Base-by-base conservation (phyloP, 2,888 invertebrate species). In the Drosophila multiciliata region DNA sequence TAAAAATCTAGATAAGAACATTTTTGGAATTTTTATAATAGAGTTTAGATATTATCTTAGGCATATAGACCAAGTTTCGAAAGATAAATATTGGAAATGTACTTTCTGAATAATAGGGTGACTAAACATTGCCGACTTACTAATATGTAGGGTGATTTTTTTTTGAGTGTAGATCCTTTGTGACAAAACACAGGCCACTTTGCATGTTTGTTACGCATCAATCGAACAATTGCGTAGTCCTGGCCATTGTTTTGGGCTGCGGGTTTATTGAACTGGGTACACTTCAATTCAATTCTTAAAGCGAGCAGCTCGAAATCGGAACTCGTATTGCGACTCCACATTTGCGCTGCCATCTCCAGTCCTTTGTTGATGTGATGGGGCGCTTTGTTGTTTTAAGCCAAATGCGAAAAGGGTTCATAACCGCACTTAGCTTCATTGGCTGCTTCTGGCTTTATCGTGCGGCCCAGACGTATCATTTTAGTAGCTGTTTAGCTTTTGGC, bases 381-480 rank as follows among this genome's bases (percentile, higher is more conserved):
- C 66, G 66, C 82, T 84, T 84, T 80, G 75, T 83, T 87, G 82
- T 57, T 75, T 82, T 54, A 36, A 73, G 77, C 69, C 74, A 87
- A 85, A 83, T 80, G 83, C 77, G 82, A 89, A 89, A 89, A 89
- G 89, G 90, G 90, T 89, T 89, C 83, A 81, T 80, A 89, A 86
- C 80, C 89, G 83, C 89, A 90, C 89, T 87, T 89, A 86, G 84
- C 86, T 76, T 83, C 88, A 86, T 86, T 86, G 85, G 88, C 88
- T 77, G 86, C 83, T 71, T 58, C 62, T 72, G 75, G 75, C 75
- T 83, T 86, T 86, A 81, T 83, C 80, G 74, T 75, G 78, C 82
- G 78, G 75, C 89, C 81, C 83, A 84, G 84, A 84, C 84, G 73
- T 65, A 67, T 61, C 72, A 79, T 79, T 79, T 73, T 59, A 75